A percentile compares a stretch with the other conserved stretches of the same genome.
Evolutionary conservation across 2,797 vertebrate genomes (phyloP).

Genomic region (Macropodus opercularis): DNA sequence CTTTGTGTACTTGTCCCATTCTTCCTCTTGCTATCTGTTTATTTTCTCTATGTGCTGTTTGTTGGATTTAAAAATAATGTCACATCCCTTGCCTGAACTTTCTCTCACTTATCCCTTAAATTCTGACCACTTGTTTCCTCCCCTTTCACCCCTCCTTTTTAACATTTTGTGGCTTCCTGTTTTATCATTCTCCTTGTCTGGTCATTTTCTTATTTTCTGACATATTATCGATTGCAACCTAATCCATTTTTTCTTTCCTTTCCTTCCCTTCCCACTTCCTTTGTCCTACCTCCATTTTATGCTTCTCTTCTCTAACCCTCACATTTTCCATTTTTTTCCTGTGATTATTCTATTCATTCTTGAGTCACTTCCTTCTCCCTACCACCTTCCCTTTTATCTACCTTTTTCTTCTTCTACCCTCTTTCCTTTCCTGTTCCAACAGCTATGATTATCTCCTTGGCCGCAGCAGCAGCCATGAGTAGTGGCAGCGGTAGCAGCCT

Average conservation of each 20-base stretch:
- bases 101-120: neutral
- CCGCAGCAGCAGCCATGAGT: conserved; percentile 80
- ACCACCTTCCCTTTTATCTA: neutral
- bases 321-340: neutral
- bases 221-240: neutral
- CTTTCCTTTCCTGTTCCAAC: conserved; percentile 26
- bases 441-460: conserved; percentile 87
- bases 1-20: too few species aligned
- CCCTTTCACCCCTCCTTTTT: neutral
- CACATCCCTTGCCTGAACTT: conserved; percentile 8
- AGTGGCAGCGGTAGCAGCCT: conserved; percentile 74
- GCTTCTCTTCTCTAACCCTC: too few species aligned
- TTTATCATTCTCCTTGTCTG: neutral
- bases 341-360: neutral
- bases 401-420: neutral
- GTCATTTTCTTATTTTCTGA: neutral
- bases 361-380: neutral
- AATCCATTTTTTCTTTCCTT: neutral
- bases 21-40: neutral
- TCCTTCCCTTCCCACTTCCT: neutral
- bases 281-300: neutral
- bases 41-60: neutral
- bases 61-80: neutral
- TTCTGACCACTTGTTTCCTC: neutral
- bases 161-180: neutral